Percentiles rank a stretch among this genome's conserved stretches.
Conservation (phyloP, 1,140 invertebrate genomes). For the Nylanderia fulva region DNA sequence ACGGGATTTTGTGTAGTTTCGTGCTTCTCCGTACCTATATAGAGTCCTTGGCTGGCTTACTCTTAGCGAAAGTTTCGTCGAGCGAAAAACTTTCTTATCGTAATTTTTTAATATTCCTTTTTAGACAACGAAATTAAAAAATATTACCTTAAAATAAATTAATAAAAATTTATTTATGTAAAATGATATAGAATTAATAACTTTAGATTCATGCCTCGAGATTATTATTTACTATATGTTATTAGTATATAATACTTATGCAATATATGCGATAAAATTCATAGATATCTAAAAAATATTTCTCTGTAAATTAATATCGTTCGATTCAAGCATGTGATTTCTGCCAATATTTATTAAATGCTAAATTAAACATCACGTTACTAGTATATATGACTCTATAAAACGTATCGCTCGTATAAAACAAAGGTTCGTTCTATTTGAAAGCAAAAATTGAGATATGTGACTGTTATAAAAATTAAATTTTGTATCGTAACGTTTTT, state of each 20-base stretch:
- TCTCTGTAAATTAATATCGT: background rate
- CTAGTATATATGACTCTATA: background rate
- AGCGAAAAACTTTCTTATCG: background rate
- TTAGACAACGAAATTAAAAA: conserved; percentile 28
- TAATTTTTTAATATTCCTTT: conserved; percentile 12
- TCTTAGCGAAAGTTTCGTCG: background rate
- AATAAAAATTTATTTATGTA: background rate
- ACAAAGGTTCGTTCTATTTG: background rate
- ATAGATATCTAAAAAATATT: conserved; percentile 2
- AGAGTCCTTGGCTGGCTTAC: background rate
- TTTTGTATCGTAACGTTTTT: background rate
- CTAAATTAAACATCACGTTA: background rate
- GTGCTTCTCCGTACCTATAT: background rate
- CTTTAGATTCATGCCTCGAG: background rate
- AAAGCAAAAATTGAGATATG: conserved; percentile 1
- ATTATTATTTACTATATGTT: conserved; percentile 1
- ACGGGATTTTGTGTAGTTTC: background rate
- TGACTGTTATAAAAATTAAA: conserved; percentile 19
- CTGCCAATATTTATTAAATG: background rate
- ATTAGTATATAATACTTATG: background rate
- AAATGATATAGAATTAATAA: conserved; percentile 8
- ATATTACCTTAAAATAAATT: background rate
- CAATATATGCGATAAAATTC: background rate
- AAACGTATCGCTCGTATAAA: background rate
- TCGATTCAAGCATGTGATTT: background rate